Conservation (phyloP, 2,888 invertebrate genomes). For the Tenthredo livida region DNA sequence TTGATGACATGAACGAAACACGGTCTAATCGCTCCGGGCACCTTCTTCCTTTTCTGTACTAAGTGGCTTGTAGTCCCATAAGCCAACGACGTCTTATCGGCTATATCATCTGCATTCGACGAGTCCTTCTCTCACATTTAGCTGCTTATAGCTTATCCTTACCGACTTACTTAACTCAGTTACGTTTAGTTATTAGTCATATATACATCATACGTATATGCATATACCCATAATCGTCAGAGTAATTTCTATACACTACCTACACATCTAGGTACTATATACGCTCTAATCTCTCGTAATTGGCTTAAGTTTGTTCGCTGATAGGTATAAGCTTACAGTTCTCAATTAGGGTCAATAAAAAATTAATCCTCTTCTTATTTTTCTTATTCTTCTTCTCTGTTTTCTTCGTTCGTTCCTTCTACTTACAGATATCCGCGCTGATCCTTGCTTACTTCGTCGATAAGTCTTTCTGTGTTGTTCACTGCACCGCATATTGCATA, state of each 20-base stretch:
- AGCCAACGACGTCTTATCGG: neutral
- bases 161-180: neutral
- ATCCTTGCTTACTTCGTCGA: too few species aligned
- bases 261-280: neutral
- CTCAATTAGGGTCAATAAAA: conserved; percentile 38
- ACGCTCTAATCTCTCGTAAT: neutral
- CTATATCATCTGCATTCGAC: conserved; percentile 26
- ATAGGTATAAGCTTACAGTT: neutral
- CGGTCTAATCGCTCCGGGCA: neutral
- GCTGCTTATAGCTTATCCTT: neutral
- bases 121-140: neutral
- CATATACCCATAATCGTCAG: neutral
- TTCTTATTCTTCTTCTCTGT: neutral
- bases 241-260: neutral
- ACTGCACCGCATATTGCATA: too few species aligned
- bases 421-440: too few species aligned
- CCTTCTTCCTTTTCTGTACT: neutral
- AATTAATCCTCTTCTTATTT: conserved; percentile 2
- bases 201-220: neutral
- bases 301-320: conserved; percentile 15
- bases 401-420: too few species aligned
- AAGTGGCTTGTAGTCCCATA: too few species aligned
- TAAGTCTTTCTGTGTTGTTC: too few species aligned
- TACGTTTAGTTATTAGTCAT: neutral
- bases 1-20: neutral